These are phyloP conservation scores for Agriopis marginaria DNA, from an alignment of 2,888 invertebrate genomes.

Conservation along the genomic window DNA sequence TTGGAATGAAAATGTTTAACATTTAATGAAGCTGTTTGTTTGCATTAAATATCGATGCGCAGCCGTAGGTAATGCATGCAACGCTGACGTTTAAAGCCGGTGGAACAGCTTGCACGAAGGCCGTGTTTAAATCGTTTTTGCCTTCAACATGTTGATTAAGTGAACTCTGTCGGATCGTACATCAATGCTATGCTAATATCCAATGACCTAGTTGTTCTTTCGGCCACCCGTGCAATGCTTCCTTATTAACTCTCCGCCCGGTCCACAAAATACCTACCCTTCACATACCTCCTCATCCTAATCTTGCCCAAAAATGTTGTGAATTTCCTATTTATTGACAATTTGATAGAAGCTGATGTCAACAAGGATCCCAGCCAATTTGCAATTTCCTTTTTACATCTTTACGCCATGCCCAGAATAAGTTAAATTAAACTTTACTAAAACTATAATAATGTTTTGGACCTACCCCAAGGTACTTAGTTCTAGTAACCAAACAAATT, in stretches of 20 bases:
- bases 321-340: not conserved
- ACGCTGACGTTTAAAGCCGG: conserved; percentile 25
- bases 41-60: conserved; percentile 30
- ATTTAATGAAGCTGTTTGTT: conserved; percentile 31
- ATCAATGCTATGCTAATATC: conserved; percentile 29
- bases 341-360: not conserved
- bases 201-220: conserved; percentile 33
- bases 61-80: conserved; percentile 20
- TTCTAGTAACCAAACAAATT: not conserved
- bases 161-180: conserved; percentile 22
- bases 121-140: conserved; percentile 32
- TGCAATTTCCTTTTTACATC: not conserved
- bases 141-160: conserved; percentile 30
- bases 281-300: not conserved
- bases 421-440: not conserved
- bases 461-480: not conserved
- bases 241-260: conserved; percentile 28
- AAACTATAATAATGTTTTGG: no score
- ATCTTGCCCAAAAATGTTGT: not conserved
- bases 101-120: conserved; percentile 33
- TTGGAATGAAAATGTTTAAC: conserved; percentile 33
- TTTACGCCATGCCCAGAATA: not conserved
- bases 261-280: not conserved
- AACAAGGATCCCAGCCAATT: not conserved
- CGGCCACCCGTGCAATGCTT: conserved; percentile 21